Evolutionary conservation across 1,140 invertebrate genomes (phyloP), one percentile per base, ranked within the genome.

Genomic region (Eumeta japonica): DNA sequence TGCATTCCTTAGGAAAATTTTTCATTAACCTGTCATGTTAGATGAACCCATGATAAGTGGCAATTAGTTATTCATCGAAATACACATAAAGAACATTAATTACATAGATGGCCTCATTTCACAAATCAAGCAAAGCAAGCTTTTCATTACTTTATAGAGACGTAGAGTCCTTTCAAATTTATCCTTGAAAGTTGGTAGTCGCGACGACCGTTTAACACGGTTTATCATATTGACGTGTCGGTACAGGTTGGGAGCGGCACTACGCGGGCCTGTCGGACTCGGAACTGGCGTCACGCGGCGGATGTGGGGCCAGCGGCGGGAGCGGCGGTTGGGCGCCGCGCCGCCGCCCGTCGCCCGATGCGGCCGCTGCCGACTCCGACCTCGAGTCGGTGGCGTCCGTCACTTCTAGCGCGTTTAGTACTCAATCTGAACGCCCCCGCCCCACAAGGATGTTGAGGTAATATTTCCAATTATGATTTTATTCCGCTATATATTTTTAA

Each of bases 361-460:
- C 85, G 46, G 81, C 87, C 49, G 77, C 87, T 41, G 85, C 82
- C 10, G 90, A 92, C 71, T 92, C 89, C 39, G 90, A 94, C 62
- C 88, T 93, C 77, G 91, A 94, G 73, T 91, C 88, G 52, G 87
- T 91, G 37, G 87, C 82, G 29, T 89, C 87, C 30, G 86, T 90
- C 39, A 90, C 88, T 29, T 92, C 90, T 57, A 92, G 90, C 81
- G 88, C 90, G 56, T 92, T 93, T 72, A 92, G 90, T 51, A 94
- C 90, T 39, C 91, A 94, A 71, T 92, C 89, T 50, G 91, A 94
- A 77, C 76, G 89, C 52, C 89, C 89, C 10, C 78, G 87, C 44
- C 86, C 84, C 36, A 88, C 86, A 2, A 57, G 70, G 14, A 74
- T 71, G 70, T 58, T 74, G 40, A 71, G 70, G 70, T 74, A 65